A percentile compares a stretch with the other conserved stretches of the same genome.
Evolutionary conservation across 2,113 vertebrate species (phyloP).

Genomic region (Panthera uncia): DNA sequence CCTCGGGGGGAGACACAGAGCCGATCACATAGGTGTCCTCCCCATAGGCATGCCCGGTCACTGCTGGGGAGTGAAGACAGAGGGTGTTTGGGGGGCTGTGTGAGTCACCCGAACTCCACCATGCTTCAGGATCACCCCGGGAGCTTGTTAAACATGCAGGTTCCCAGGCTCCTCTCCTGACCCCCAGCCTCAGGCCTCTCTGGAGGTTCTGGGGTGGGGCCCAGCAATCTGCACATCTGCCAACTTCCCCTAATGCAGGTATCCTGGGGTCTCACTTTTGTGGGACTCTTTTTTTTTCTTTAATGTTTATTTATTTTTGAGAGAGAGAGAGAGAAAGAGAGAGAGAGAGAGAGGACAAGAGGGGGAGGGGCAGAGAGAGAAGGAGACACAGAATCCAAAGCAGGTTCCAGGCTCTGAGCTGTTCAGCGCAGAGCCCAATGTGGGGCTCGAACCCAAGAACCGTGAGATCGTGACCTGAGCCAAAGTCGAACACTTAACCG

Average conservation of each 20-base stretch:
- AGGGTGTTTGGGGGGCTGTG: not conserved
- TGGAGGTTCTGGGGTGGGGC: not conserved
- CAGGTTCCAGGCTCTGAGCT: no score
- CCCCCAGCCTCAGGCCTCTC: not conserved
- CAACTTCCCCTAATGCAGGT: not conserved
- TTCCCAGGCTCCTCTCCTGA: not conserved
- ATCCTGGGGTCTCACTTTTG: not conserved
- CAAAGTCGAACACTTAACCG: no score
- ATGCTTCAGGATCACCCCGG: not conserved
- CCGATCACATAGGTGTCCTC: slow-evolving; percentile 76
- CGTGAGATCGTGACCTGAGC: no score
- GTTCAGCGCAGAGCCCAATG: no score
- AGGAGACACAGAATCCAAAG: no score
- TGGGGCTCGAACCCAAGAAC: no score
- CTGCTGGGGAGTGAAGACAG: slow-evolving; percentile 70
- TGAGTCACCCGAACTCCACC: not conserved
- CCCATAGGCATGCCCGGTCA: slow-evolving; percentile 66
- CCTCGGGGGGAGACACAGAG: not conserved
- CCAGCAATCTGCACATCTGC: not conserved
- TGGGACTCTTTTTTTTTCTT: no score
- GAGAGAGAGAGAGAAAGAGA: no score
- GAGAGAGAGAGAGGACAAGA: no score
- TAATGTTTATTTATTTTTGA: no score
- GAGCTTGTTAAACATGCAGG: not conserved
- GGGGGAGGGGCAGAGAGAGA: no score